phyloP scores from a whole-genome alignment of 2,113 vertebrate species.

The Turnix velox region DNA sequence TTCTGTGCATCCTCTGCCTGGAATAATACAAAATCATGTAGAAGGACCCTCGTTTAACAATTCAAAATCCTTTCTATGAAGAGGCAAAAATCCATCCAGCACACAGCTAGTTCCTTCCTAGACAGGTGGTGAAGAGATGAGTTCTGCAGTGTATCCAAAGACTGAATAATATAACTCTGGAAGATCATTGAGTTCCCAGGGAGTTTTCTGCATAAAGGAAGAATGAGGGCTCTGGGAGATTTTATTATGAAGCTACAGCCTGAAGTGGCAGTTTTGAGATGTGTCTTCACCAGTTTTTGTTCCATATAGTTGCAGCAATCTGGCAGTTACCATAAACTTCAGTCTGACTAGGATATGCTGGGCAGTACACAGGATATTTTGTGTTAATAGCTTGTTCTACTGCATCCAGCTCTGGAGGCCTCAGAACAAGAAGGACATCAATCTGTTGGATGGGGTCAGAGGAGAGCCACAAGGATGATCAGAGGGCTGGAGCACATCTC shows the following conservation, averaged over 20 bases:
- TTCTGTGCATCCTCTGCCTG: neutral
- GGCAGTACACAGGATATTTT: neutral
- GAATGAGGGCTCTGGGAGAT: neutral
- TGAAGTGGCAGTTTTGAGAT: neutral
- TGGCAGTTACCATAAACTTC: neutral
- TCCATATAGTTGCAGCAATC: neutral
- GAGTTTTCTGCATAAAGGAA: neutral
- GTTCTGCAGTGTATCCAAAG: neutral
- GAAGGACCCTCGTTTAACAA: neutral
- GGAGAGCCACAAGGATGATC: no score
- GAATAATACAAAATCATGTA: neutral
- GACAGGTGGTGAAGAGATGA: neutral
- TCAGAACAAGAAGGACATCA: no score
- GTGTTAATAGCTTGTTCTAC: neutral
- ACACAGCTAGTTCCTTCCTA: neutral
- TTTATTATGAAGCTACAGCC: neutral
- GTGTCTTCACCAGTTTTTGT: neutral
- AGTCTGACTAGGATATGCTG: neutral
- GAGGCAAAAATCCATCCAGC: neutral
- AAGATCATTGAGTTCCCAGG: neutral
- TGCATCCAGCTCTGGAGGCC: no score
- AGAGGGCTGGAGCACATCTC: no score
- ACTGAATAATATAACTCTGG: neutral
- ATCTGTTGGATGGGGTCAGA: no score
- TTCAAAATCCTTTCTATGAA: neutral